Conservation (phyloP, 2,797 vertebrate species). For the Sylvilagus floridanus region DNA sequence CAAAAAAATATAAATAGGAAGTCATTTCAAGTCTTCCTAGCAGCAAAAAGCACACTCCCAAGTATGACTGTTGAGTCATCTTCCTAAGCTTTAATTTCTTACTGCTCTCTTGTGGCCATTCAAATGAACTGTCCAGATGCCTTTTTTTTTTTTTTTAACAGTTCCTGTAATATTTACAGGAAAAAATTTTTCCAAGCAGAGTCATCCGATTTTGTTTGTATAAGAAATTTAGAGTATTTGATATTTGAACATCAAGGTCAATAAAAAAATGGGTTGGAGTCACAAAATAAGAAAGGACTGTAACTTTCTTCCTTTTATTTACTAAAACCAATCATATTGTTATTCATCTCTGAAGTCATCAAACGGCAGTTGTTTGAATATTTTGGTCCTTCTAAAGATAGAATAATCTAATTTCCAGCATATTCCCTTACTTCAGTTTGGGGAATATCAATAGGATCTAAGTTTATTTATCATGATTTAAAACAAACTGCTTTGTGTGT, state of each 20-base stretch:
- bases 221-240: constrained; percentile 39
- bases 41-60: constrained; percentile 10
- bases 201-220: constrained; percentile 27
- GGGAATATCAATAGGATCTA: constrained; percentile 45
- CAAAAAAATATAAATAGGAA: neutral
- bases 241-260: constrained; percentile 26
- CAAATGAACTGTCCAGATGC: constrained; percentile 84
- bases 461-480: constrained; percentile 66
- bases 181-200: constrained; percentile 34
- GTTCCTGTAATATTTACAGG: constrained; percentile 19
- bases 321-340: constrained; percentile 54
- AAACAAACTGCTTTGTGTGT: constrained; percentile 60
- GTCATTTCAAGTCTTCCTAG: neutral
- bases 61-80: constrained; percentile 55
- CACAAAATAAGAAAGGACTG: constrained; percentile 2
- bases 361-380: constrained; percentile 46
- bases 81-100: constrained; percentile 85
- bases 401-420: constrained; percentile 48
- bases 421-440: constrained; percentile 49
- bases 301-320: neutral
- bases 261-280: neutral
- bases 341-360: constrained; percentile 47
- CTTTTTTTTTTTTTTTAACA: neutral
- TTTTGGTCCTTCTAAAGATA: constrained; percentile 61
- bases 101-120: constrained; percentile 90